Evolutionary conservation across 2,888 invertebrate species (phyloP).

Genomic region (Ormyrus nitidulus): DNA sequence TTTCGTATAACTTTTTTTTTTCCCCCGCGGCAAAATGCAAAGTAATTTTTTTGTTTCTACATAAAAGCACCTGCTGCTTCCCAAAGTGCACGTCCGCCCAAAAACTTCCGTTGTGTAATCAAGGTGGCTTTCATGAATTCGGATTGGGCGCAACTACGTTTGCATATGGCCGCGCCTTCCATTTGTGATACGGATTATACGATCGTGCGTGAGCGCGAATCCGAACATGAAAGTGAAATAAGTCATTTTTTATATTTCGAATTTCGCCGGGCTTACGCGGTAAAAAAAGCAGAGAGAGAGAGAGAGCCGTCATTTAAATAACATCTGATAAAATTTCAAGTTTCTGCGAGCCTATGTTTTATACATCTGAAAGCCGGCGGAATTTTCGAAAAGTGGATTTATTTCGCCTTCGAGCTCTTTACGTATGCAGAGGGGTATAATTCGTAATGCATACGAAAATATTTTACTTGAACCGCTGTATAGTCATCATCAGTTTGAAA

Average conservation of each 20-base stretch:
- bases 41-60: slow-evolving; percentile 10
- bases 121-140: slow-evolving; percentile 19
- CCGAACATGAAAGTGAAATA: slow-evolving; percentile 20
- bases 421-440: slow-evolving; percentile 4
- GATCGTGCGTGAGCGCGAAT: slow-evolving; percentile 5
- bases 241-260: slow-evolving; percentile 50
- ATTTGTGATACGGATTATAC: slow-evolving; percentile 15
- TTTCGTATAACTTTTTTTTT: not conserved
- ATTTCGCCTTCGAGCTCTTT: slow-evolving; percentile 3
- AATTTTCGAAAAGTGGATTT: slow-evolving; percentile 28
- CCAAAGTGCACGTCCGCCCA: not conserved
- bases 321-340: slow-evolving; percentile 35
- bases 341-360: not conserved
- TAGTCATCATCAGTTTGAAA: not conserved
- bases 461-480: no score
- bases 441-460: slow-evolving; percentile 21
- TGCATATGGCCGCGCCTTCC: slow-evolving; percentile 3
- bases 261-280: slow-evolving; percentile 12
- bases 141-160: slow-evolving; percentile 20
- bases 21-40: not conserved
- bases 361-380: slow-evolving; percentile 17
- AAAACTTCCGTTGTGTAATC: slow-evolving; percentile 21
- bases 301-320: slow-evolving; percentile 41
- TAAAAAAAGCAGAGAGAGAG: slow-evolving; percentile 1
- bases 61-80: not conserved